Evolutionary conservation across 2,113 vertebrate genomes (phyloP), one percentile per base, ranked within the genome.

Genomic region (Larimichthys polyactis): DNA sequence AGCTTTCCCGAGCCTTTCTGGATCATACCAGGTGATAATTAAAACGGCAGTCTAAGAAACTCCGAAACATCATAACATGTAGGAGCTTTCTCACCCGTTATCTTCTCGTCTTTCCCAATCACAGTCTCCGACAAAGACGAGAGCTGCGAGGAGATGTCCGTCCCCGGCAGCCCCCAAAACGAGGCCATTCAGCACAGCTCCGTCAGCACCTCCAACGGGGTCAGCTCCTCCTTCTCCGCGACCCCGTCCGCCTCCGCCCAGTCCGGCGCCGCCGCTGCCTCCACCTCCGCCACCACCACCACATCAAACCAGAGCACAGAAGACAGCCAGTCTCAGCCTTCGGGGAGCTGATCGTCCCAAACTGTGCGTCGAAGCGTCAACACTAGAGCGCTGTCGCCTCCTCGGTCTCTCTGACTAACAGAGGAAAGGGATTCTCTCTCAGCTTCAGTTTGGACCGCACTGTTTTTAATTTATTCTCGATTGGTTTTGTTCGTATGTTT

Each of bases 121-220:
- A 3, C 82, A 98, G 97, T 96, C 80, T 92, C 95, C 46, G 98
- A 99, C 89, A 98, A 98, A 83, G 98, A 99, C 2, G 97, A 99
- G 91, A 98, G 97, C 91, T 97, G 97, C 0, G 97, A 98, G 91
- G 98, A 99, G 86, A 96, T 97, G 93, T 99, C 97, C 0, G 95
- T 98, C 93, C 97, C 98, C 40, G 89, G 97, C 90, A 99, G 98
- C 87, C 98, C 98, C 0, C 98, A 98, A 90, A 87, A 95, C 0
- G 97, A 99, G 87, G 98, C 97, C 44, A 99, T 99, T 80, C 98
- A 99, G 93, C 97, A 99, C 94, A 99, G 98, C 93, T 99, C 98
- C 22, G 88, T 99, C 95, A 99, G 97, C 96, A 99, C 98, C 52
- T 99, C 98, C 92, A 99, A 99, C 19, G 98, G 98, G 20, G 96